Evolutionary conservation across 2,113 vertebrate genomes (phyloP).

Genomic region (Oryzias celebensis): DNA sequence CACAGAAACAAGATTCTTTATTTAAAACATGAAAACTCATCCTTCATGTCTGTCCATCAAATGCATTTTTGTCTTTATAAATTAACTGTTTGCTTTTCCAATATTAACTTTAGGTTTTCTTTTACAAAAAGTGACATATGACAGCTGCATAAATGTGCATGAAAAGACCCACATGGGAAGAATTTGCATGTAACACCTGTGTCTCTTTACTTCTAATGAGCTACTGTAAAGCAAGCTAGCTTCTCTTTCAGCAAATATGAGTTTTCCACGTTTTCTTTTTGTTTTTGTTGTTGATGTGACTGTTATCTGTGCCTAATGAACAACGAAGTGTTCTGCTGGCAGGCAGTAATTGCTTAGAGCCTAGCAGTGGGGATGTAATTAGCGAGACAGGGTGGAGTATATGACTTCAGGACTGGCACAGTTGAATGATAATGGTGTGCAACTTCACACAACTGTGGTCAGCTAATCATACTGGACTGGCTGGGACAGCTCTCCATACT

Average conservation of each 20-base stretch:
- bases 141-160: background rate
- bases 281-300: conserved; percentile 68
- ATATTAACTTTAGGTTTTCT: no score
- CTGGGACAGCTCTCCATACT: conserved; percentile 59
- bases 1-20: background rate
- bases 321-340: conserved; percentile 62
- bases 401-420: conserved; percentile 71
- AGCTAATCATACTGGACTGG: conserved; percentile 73
- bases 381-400: conserved; percentile 65
- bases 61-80: no score
- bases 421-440: conserved; percentile 74
- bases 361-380: conserved; percentile 73
- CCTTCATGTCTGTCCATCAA: background rate
- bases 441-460: conserved; percentile 67
- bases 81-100: no score
- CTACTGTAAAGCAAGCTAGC: background rate
- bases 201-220: conserved; percentile 2
- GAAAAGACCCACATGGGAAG: background rate
- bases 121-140: no score
- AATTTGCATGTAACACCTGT: background rate
- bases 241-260: conserved; percentile 27
- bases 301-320: conserved; percentile 68
- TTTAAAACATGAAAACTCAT: background rate
- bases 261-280: conserved; percentile 39
- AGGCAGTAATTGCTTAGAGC: conserved; percentile 67